These are phyloP conservation scores for Trissolcus basalis DNA, from an alignment of 1,140 invertebrate species.

Conservation along the genomic window DNA sequence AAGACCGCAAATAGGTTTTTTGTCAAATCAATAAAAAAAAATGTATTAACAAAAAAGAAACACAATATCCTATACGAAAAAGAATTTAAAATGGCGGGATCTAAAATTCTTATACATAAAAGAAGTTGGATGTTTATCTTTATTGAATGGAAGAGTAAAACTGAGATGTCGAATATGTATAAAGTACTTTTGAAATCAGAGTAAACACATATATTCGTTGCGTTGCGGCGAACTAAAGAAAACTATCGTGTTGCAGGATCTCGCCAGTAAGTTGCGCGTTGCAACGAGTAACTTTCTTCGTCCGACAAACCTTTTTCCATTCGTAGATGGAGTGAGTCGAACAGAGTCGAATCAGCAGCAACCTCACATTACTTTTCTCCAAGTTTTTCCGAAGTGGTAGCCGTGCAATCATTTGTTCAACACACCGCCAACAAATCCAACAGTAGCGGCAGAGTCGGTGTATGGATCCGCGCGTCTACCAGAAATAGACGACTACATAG, in stretches of 20 bases:
- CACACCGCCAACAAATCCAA: conserved; percentile 74
- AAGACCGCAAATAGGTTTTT: too few species aligned
- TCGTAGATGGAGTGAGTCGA: conserved; percentile 51
- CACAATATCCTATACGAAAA: too few species aligned
- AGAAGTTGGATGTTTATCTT: too few species aligned
- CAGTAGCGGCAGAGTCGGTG: conserved; percentile 45
- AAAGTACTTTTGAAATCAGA: too few species aligned
- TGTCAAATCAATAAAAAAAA: too few species aligned
- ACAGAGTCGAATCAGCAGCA: conserved; percentile 59
- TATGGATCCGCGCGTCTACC: conserved; percentile 51
- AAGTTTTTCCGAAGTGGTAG: conserved; percentile 70
- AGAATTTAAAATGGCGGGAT: not conserved
- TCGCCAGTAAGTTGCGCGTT: conserved; percentile 58
- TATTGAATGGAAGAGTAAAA: too few species aligned
- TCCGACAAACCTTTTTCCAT: conserved; percentile 66
- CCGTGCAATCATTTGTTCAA: conserved; percentile 74
- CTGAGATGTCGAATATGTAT: too few species aligned
- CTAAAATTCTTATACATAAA: too few species aligned
- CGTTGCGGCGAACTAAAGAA: conserved; percentile 33
- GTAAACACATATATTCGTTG: conserved; percentile 12
- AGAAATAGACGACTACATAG: conserved; percentile 58
- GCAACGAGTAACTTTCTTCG: conserved; percentile 69
- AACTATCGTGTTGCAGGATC: conserved; percentile 50
- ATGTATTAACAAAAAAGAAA: too few species aligned
- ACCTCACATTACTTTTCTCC: conserved; percentile 53